A percentile compares a stretch with the other conserved stretches of the same genome.
Conservation (phyloP, 2,797 vertebrate species). For the Rallus crepitans region DNA sequence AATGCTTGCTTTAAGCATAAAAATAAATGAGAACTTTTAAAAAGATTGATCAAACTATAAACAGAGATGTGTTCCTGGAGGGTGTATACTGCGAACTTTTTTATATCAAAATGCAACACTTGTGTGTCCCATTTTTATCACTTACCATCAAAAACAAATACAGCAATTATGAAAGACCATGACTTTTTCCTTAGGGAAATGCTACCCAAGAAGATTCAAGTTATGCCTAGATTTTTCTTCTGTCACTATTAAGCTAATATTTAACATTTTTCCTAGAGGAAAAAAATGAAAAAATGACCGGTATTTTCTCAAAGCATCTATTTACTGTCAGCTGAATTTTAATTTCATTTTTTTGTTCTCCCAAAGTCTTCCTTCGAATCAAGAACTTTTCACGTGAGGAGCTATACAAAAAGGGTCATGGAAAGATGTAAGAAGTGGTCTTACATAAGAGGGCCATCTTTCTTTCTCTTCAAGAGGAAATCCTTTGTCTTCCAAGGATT, state of each 20-base stretch:
- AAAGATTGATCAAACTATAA: conserved; percentile 26
- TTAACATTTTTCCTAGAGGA: conserved; percentile 33
- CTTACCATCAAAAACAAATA: conserved; percentile 69
- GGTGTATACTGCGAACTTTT: not conserved
- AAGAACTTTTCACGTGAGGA: not conserved
- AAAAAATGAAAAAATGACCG: conserved; percentile 18
- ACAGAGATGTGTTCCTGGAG: conserved; percentile 18
- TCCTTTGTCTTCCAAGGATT: not conserved
- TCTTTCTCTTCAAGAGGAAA: not conserved
- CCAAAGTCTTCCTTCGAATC: not conserved
- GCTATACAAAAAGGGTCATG: too few relatives aligned
- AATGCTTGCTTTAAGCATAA: conserved; percentile 27
- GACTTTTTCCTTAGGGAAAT: conserved; percentile 42
- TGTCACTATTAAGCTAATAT: conserved; percentile 37
- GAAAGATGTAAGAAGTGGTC: not conserved
- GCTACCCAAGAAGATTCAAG: not conserved
- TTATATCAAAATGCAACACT: conserved; percentile 15
- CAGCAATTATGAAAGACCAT: conserved; percentile 62
- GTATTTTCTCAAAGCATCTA: not conserved
- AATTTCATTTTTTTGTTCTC: not conserved
- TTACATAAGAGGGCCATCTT: not conserved
- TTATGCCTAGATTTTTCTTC: not conserved
- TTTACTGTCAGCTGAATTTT: conserved; percentile 19
- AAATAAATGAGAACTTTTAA: not conserved
- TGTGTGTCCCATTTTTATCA: conserved; percentile 56